Evolutionary conservation across 2,888 invertebrate species (phyloP), one percentile per base, ranked within the genome.

Genomic region (Acanthosoma haemorrhoidale): DNA sequence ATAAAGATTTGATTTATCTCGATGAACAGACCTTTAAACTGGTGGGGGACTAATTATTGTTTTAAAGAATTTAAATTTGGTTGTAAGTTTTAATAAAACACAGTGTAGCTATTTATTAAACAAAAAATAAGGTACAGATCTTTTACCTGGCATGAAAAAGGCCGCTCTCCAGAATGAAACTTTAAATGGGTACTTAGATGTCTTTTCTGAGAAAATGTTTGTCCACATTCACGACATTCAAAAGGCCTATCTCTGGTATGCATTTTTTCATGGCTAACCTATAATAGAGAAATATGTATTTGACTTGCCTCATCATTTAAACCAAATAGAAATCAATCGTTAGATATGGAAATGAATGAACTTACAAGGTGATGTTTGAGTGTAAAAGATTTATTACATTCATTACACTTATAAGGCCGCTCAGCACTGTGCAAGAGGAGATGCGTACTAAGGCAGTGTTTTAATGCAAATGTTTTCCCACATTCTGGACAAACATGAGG

Each of bases 301-400:
- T 61, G 18, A 15, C 11, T 31, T 6, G 29, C 3, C 2, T 4
- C 13, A 39, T 13, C 4, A 21, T n/a, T n/a, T n/a, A n/a, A n/a
- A n/a, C n/a, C n/a, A n/a, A n/a, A n/a, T n/a, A n/a, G n/a, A n/a
- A n/a, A n/a, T n/a, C n/a, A 6, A 21, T 9, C 16, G 21, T 0
- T 16, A 51, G 29, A n/a, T 13, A 1, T 25, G 2, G 3, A 51
- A 51, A 5, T n/a, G 29, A 21, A 9, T n/a, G 15, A 72, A 73
- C 75, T 74, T 61, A 77, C 76, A 76, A 92, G 84, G 80, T 92
- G 92, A 80, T 92, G 92, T 79, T 92, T 92, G 71, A 92, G 81
- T 1, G 92, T 92, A 78, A 92, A 92, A 72, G 91, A 89, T 82
- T 92, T 92, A 81, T 91, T 91, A 81, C 92, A 92, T 82, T 91